phyloP scores from a whole-genome alignment of 2,888 invertebrate species.

The Helleia helle region DNA sequence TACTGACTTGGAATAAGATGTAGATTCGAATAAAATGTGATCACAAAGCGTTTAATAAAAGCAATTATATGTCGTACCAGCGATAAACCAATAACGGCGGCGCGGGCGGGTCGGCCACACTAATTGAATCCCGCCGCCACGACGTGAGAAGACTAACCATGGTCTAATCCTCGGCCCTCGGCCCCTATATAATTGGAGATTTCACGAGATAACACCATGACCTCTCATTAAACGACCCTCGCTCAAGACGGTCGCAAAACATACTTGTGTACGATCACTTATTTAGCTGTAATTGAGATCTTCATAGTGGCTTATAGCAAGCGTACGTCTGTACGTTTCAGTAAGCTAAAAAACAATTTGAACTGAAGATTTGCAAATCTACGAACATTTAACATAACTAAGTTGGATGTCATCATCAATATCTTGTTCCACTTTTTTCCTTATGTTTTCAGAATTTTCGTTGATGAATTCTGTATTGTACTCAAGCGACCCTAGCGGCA shows the following conservation, averaged over 20 bases:
- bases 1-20: too few species aligned
- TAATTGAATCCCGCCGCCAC: slow-evolving; percentile 58
- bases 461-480: too few species aligned
- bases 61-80: slow-evolving; percentile 1
- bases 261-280: not conserved
- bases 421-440: too few species aligned
- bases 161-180: slow-evolving; percentile 46
- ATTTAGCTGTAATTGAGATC: too few species aligned
- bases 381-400: too few species aligned
- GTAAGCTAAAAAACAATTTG: too few species aligned
- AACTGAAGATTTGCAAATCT: too few species aligned
- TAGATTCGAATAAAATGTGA: not conserved
- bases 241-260: slow-evolving; percentile 7
- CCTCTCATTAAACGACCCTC: slow-evolving; percentile 20
- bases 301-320: too few species aligned
- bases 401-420: too few species aligned
- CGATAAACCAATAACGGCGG: slow-evolving; percentile 18
- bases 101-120: slow-evolving; percentile 21
- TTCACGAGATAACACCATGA: slow-evolving; percentile 66
- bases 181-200: slow-evolving; percentile 59
- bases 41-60: slow-evolving; percentile 2
- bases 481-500: too few species aligned
- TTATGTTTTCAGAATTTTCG: too few species aligned
- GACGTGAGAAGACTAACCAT: slow-evolving; percentile 68
- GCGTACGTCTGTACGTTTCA: too few species aligned